Evolutionary conservation across 2,888 invertebrate genomes (phyloP).

Genomic region (Sepiola atlantica): DNA sequence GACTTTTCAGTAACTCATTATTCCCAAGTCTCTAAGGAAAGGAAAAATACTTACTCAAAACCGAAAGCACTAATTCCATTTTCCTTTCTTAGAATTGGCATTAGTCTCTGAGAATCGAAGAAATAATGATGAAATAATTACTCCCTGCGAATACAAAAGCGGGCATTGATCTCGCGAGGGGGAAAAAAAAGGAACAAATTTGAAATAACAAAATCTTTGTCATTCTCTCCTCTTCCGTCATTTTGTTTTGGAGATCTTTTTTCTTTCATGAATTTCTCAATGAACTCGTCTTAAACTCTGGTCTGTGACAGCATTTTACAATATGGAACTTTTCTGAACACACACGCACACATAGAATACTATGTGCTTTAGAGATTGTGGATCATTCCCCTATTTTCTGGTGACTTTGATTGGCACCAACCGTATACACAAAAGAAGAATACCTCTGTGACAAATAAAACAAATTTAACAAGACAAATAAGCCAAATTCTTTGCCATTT

Average conservation of each 20-base stretch:
- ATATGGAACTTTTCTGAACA: neutral
- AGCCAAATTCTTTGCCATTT: neutral
- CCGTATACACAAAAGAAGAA: neutral
- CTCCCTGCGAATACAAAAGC: neutral
- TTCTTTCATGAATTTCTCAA: neutral
- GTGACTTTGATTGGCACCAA: constrained; percentile 3
- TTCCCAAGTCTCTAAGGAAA: neutral
- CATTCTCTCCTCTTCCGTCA: neutral
- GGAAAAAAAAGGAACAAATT: neutral
- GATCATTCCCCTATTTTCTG: neutral
- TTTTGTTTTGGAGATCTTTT: neutral
- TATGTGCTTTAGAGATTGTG: neutral
- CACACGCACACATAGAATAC: neutral
- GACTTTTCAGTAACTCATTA: neutral
- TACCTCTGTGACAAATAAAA: neutral
- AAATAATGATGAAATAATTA: constrained; percentile 4
- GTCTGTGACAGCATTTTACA: constrained; percentile 24
- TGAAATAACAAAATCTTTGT: neutral
- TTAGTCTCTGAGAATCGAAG: neutral
- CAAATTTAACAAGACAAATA: neutral
- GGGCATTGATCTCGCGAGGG: neutral
- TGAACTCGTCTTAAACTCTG: neutral
- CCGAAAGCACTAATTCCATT: neutral
- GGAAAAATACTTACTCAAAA: neutral
- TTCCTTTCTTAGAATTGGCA: constrained; percentile 6